phyloP scores from a whole-genome alignment of 2,797 vertebrate species.

The Phrynocephalus guinanensis region DNA sequence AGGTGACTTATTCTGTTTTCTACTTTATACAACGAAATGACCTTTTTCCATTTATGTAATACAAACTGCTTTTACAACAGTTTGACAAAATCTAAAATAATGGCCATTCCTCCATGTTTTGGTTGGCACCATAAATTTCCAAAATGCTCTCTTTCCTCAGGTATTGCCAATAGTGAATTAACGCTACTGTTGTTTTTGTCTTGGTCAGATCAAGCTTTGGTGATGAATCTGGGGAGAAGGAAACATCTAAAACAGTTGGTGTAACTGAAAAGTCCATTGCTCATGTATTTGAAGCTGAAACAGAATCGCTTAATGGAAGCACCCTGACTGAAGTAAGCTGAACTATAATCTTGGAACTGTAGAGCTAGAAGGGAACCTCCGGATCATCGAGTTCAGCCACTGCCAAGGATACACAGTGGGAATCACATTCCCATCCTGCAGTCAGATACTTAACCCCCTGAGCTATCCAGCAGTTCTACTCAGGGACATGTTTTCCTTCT shows the following conservation, averaged over 20 bases:
- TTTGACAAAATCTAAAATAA: not conserved
- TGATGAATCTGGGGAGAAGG: conserved; percentile 76
- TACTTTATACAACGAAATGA: not conserved
- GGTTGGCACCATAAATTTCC: not conserved
- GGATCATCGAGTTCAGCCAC: no score
- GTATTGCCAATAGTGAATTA: not conserved
- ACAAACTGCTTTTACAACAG: not conserved
- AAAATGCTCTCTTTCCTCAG: not conserved
- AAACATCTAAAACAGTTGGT: conserved; percentile 66
- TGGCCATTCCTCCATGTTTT: not conserved
- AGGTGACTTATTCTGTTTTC: not conserved
- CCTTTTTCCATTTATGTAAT: not conserved
- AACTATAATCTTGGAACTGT: no score
- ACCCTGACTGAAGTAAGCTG: conserved; percentile 70
- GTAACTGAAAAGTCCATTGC: conserved; percentile 64
- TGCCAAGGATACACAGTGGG: no score
- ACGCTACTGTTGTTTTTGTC: conserved; percentile 36
- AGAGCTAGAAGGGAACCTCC: no score
- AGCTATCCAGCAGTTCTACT: conserved; percentile 1
- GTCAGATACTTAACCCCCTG: no score
- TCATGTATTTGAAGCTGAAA: conserved; percentile 68
- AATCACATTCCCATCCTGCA: no score
- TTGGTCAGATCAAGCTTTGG: conserved; percentile 70
- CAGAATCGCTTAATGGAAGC: conserved; percentile 64
- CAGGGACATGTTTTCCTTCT: not conserved